Percentiles rank a stretch among this genome's conserved stretches.
These are phyloP conservation scores for Xiphorhynchus elegans DNA, from an alignment of 2,113 vertebrate genomes.

Conservation along the genomic window DNA sequence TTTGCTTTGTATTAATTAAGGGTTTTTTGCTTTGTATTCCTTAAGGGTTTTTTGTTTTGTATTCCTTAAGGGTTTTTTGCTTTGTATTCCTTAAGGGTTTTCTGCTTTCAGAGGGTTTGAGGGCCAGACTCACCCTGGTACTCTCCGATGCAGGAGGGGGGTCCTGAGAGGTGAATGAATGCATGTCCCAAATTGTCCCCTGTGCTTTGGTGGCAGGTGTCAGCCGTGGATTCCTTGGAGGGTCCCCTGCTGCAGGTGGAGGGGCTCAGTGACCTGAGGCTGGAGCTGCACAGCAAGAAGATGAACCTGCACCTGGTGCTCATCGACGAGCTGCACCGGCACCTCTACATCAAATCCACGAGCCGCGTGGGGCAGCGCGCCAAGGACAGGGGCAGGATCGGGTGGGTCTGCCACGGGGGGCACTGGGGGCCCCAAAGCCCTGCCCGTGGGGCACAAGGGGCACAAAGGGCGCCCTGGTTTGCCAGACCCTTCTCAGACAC, in stretches of 20 bases:
- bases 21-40: not conserved
- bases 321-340: constrained; percentile 94
- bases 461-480: too few relatives aligned
- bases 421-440: too few relatives aligned
- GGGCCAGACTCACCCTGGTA: not conserved
- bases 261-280: constrained; percentile 90
- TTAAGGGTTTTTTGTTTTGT: not conserved
- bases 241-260: constrained; percentile 94
- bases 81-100: not conserved
- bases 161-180: not conserved
- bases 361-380: constrained; percentile 85
- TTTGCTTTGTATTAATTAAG: not conserved
- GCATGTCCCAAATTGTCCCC: fast-evolving
- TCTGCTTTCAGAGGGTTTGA: not conserved
- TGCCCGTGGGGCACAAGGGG: too few relatives aligned
- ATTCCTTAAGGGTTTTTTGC: not conserved
- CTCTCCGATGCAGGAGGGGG: not conserved
- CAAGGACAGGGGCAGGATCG: constrained; percentile 80
- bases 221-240: constrained; percentile 91
- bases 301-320: constrained; percentile 96
- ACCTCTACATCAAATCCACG: constrained; percentile 97
- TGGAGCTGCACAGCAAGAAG: constrained; percentile 98
- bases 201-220: constrained; percentile 79
- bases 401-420: constrained; percentile 19
- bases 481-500: too few relatives aligned